Evolutionary conservation across 1,140 invertebrate genomes (phyloP), one percentile per base, ranked within the genome.

Genomic region (Cryptotermes secundus): DNA sequence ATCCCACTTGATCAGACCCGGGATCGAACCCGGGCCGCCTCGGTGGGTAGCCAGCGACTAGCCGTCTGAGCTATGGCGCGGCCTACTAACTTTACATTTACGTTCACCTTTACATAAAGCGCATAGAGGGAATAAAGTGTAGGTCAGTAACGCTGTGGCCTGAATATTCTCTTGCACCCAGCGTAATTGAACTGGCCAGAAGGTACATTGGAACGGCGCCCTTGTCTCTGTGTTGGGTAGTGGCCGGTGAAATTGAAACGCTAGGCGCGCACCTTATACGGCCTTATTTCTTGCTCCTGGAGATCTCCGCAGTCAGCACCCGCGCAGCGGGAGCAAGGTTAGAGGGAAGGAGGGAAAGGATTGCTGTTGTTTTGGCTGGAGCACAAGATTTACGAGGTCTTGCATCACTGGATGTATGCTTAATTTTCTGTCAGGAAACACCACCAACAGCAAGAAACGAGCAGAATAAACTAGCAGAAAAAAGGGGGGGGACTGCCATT

Each of bases 321-420:
- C 6, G 59, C 26, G 26, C 26, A 31, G 59, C 26, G 26, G 59
- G 59, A 14, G 26, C 26, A 72, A 31, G 59, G 26, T 72, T 31
- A 16, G 59, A 72, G n/a, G 16, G 59, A 4, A 31, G 31, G 31
- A n/a, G n/a, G 31, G 59, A 72, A 72, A 72, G 59, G 59, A 72
- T 72, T 72, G 59, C 59, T 72, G 59, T 72, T 72, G 59, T 72
- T 72, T 72, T 72, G 59, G 59, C 59, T 72, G n/a, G 59, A 72
- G n/a, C n/a, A 72, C 59, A 72, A 72, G 26, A 72, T 72, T 72
- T 72, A 72, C 59, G 59, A 72, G 59, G 26, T 72, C 59, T 72
- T 72, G 59, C 59, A 31, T 72, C 59, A 72, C n/a, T 72, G 59
- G 59, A 72, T 31, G 59, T 72, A 72, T 72, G 59, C 59, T 72